A percentile compares a stretch with the other conserved stretches of the same genome.
Evolutionary conservation across 2,797 vertebrate genomes (phyloP).

Genomic region (Xenentodon cancila): DNA sequence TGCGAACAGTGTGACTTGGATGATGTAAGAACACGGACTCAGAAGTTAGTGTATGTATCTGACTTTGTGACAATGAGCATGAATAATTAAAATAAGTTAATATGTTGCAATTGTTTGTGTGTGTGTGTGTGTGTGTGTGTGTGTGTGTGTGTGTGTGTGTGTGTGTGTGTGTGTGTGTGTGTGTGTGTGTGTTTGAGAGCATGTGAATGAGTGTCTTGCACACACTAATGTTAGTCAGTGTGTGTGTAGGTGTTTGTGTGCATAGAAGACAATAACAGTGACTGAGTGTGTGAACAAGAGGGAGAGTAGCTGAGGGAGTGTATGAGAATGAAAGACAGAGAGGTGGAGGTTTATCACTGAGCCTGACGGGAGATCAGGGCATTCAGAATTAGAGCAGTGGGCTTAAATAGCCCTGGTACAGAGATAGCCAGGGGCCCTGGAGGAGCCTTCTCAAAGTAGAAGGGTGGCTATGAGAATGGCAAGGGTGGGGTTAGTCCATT

Average conservation of each 20-base stretch:
- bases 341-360: slow-evolving; percentile 73
- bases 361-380: slow-evolving; percentile 72
- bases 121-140: slow-evolving; percentile 35
- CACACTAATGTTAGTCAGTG: slow-evolving; percentile 51
- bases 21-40: slow-evolving; percentile 27
- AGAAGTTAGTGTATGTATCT: slow-evolving; percentile 25
- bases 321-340: slow-evolving; percentile 49
- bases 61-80: slow-evolving; percentile 31
- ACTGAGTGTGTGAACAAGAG: slow-evolving; percentile 62
- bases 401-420: slow-evolving; percentile 80
- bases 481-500: slow-evolving; percentile 40
- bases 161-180: slow-evolving; percentile 63
- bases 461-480: slow-evolving; percentile 49
- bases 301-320: slow-evolving; percentile 34
- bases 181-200: slow-evolving; percentile 51
- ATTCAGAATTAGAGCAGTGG: slow-evolving; percentile 81
- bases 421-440: slow-evolving; percentile 76
- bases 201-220: slow-evolving; percentile 37
- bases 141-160: slow-evolving; percentile 49
- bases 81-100: slow-evolving; percentile 36
- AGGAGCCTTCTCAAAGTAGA: slow-evolving; percentile 67
- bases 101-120: slow-evolving; percentile 24
- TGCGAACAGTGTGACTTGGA: slow-evolving; percentile 16
- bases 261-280: slow-evolving; percentile 50
- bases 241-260: slow-evolving; percentile 58